Evolutionary conservation across 2,888 invertebrate species (phyloP).

Genomic region (Epiblema foenella): DNA sequence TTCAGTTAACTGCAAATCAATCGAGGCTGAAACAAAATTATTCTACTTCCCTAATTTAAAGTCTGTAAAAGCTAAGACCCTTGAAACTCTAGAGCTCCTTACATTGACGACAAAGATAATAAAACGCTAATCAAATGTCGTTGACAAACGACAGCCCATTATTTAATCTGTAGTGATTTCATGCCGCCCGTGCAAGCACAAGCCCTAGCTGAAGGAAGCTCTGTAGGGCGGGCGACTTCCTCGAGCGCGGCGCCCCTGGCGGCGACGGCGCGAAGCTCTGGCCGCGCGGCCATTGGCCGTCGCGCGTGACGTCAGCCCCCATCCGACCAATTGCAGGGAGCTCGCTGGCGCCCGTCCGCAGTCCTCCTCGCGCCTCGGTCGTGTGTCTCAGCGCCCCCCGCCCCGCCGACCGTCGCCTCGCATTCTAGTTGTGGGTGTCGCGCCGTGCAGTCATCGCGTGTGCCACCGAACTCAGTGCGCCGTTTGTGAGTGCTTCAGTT

Average conservation of each 20-base stretch:
- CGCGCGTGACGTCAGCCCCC: constrained; percentile 73
- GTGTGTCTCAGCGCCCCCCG: constrained; percentile 76
- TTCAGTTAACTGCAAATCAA: not conserved
- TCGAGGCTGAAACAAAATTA: not conserved
- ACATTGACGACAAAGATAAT: constrained; percentile 21
- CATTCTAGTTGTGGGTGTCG: constrained; percentile 85
- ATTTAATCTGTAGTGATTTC: constrained; percentile 61
- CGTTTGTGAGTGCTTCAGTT: constrained; percentile 82
- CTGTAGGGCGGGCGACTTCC: constrained; percentile 81
- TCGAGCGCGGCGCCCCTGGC: constrained; percentile 68
- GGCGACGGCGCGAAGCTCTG: constrained; percentile 61
- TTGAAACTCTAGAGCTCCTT: constrained; percentile 20
- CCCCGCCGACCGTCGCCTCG: constrained; percentile 78
- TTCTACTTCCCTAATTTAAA: constrained; percentile 1
- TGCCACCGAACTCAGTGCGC: constrained; percentile 82
- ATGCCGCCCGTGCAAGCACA: constrained; percentile 77
- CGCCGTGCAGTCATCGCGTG: constrained; percentile 83
- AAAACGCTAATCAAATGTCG: constrained; percentile 38
- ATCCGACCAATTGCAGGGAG: constrained; percentile 75
- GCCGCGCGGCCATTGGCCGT: constrained; percentile 66
- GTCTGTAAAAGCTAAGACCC: not conserved
- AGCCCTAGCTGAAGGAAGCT: constrained; percentile 82
- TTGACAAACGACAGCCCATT: constrained; percentile 51
- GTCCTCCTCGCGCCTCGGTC: constrained; percentile 80
- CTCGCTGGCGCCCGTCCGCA: constrained; percentile 78